These are phyloP conservation scores for Tetranychus urticae DNA, from an alignment of 1,140 invertebrate genomes.

Conservation along the genomic window DNA sequence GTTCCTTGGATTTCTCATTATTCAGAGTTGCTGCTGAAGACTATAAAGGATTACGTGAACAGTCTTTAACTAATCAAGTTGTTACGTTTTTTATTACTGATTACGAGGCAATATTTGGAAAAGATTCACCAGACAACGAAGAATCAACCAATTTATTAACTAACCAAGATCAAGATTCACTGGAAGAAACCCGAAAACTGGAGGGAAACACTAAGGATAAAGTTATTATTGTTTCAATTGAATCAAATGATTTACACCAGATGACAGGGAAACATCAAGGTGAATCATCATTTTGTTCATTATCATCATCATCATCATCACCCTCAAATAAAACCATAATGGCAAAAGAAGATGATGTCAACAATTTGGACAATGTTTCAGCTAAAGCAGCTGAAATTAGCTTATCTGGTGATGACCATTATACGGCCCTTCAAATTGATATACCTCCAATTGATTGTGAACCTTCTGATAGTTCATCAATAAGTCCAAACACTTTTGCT, in stretches of 20 bases:
- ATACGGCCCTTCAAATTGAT: neutral
- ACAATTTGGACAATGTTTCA: too few species aligned
- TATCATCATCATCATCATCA: too few species aligned
- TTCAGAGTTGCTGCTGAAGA: slow-evolving; percentile 12
- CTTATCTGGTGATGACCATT: neutral
- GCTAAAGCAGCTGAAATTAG: neutral
- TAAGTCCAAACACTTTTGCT: neutral
- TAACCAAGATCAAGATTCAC: neutral
- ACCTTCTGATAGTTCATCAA: neutral
- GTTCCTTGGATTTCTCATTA: neutral
- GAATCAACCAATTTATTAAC: neutral
- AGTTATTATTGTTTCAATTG: neutral
- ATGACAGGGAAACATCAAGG: too few species aligned
- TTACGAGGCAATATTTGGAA: slow-evolving; percentile 20
- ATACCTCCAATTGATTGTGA: neutral
- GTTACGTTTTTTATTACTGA: slow-evolving; percentile 21
- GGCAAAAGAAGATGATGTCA: too few species aligned
- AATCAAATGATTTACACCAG: neutral
- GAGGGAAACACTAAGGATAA: neutral
- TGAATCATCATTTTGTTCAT: too few species aligned
- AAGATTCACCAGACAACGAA: neutral
- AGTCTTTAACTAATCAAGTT: slow-evolving; percentile 23
- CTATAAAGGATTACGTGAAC: slow-evolving; percentile 20
- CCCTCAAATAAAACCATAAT: too few species aligned
- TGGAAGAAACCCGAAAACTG: neutral